Conservation (phyloP, 2,797 vertebrate species). For the Aphelocoma californica region DNA sequence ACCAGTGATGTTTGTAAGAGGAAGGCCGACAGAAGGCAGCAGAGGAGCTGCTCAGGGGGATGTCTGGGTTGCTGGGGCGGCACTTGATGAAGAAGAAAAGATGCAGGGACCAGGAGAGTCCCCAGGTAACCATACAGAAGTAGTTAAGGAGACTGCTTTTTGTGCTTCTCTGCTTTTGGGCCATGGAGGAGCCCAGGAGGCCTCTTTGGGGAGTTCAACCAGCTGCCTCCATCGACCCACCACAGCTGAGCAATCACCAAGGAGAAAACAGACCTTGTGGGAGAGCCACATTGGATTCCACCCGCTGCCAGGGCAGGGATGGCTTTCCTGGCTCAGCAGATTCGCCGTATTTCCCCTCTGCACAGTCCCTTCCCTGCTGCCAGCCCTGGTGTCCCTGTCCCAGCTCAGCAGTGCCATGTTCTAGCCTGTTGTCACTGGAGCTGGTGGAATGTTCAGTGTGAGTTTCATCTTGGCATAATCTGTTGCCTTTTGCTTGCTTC, state of each 20-base stretch:
- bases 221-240: neutral
- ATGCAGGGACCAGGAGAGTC: neutral
- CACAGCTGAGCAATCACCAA: neutral
- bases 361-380: neutral
- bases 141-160: slow-evolving; percentile 22
- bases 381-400: neutral
- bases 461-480: neutral
- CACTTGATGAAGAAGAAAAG: neutral
- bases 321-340: neutral
- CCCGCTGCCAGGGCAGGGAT: neutral
- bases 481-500: neutral
- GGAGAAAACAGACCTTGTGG: neutral
- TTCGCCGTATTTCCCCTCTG: neutral
- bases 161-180: neutral
- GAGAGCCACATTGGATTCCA: neutral
- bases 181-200: neutral
- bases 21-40: neutral
- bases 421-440: neutral
- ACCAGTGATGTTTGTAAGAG: accelerated
- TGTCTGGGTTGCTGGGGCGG: neutral
- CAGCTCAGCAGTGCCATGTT: neutral
- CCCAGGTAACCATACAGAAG: neutral
- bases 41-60: neutral
- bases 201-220: neutral
- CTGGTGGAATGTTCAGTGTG: accelerated